Base-by-base conservation (phyloP, 2,888 invertebrate genomes). In the Andrena flavipes region DNA sequence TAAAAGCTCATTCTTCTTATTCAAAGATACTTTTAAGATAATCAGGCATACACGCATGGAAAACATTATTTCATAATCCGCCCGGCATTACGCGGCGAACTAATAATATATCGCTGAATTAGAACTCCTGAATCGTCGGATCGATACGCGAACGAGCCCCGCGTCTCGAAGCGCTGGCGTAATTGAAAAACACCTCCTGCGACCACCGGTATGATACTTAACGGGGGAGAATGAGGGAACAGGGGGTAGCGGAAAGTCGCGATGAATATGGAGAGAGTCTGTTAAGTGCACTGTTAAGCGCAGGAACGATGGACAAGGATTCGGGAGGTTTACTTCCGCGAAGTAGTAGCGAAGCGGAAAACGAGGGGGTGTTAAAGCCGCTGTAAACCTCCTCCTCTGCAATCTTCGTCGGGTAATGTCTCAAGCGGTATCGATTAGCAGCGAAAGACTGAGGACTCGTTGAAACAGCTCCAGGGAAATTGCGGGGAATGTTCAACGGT, bases 401-500 rank as follows among this genome's bases (percentile, higher is more conserved):
- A 88, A 91, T 91, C 87, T 89, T 89, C 76, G 78, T 80, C 76
- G 1, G 86, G 75, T 90, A 90, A 90, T 89, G 88, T 89, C 87
- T 91, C 88, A 82, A 89, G 87, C 85, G 86, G 73, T 91, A 91
- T 91, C 87, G 90, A 91, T 89, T 85, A 84, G 69, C 74, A 6
- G 26, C 2, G 70, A 70, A 87, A 76, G 85, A 86, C 85, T 84
- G 49, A 51, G 20, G 48, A 29, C 49, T 67, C 33, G 35, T 68
- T 30, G 60, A 54, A 59, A 54, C 65, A 69, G 35, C 29, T 48
- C 2, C 5, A 5, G 16, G 16, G 5, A 42, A 42, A 42, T 16
- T 16, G 42, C 42, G 4, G 0, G 42, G 1, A 42, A 42, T 5
- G 42, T 16, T 42, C 4, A 4, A 16, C 4, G 42, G 33, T 48